Base-by-base conservation (phyloP, 2,888 invertebrate species). In the Eristalis intricaria region DNA sequence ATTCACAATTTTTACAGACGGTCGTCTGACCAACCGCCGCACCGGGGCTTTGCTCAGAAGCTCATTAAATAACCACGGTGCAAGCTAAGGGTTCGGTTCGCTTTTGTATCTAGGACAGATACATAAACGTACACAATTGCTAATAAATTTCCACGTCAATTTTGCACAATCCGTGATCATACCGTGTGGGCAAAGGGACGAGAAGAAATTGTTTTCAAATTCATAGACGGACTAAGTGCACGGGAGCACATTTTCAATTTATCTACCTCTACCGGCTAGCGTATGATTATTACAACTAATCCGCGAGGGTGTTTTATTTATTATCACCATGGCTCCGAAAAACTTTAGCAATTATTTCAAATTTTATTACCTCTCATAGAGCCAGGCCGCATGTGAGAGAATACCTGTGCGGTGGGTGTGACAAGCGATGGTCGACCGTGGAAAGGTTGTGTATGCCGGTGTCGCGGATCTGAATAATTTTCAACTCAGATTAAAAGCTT, bases 111-210 rank as follows among this genome's bases (percentile, higher is more conserved):
- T 88, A 68, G 85, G 73, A 83, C 82, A 83, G 83, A 84, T 50
- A 76, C 75, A 81, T 81, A 78, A 81, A 78, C 66, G 35, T 69
- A 76, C 71, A 84, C 64, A 85, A 82, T 82, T 79, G 76, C 68
- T 69, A 82, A 79, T 88, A 85, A 76, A 88, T 86, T 88, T 82
- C 58, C 73, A 74, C 82, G 79, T 88, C 85, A 80, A 88, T 83
- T 85, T 73, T 69, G 19, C 63, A n/a, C 32, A 26, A 56, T 26
- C 63, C 10, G 23, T 13, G 26, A n/a, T 58, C 50, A 10, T 19
- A 40, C 26, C 29, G 50, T 7, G 50, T 0, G 2, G 50, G 43
- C 35, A 35, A n/a, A 38, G 22, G 23, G 4, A 50, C 19, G 29
- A 10, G 35, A 29, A 65, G n/a, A 58, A 38, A 63, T 65, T 66